Evolutionary conservation across 2,888 invertebrate genomes (phyloP).

Genomic region (Cynaeus angustus): DNA sequence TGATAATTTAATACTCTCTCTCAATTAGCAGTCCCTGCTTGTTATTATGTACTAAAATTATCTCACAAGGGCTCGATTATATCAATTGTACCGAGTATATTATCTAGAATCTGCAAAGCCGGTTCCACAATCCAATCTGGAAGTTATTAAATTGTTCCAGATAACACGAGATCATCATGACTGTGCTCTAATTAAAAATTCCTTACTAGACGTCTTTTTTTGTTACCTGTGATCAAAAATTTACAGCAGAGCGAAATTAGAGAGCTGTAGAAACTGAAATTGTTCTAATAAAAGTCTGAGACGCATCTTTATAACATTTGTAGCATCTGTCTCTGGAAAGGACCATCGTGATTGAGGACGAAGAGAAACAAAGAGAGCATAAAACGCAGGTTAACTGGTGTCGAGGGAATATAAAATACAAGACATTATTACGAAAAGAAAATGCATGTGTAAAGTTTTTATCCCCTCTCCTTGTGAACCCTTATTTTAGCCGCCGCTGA

Average conservation of each 20-base stretch:
- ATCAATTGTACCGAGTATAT: constrained; percentile 59
- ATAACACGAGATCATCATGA: constrained; percentile 25
- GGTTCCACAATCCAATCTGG: constrained; percentile 38
- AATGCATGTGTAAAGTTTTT: constrained; percentile 39
- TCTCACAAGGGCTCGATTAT: constrained; percentile 66
- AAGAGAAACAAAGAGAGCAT: constrained; percentile 13
- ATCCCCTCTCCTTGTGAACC: constrained; percentile 1
- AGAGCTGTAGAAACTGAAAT: background rate
- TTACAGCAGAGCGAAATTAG: constrained; percentile 4
- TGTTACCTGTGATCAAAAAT: constrained; percentile 6
- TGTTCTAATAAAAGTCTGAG: background rate
- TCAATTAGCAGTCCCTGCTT: constrained; percentile 67
- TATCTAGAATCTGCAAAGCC: constrained; percentile 49
- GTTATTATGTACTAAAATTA: constrained; percentile 67
- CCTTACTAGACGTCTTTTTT: constrained; percentile 24
- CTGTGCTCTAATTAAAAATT: constrained; percentile 36
- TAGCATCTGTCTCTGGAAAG: constrained; percentile 5
- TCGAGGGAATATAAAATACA: constrained; percentile 27
- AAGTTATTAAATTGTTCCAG: constrained; percentile 41
- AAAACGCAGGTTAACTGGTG: constrained; percentile 26
- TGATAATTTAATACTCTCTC: constrained; percentile 68
- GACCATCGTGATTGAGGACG: constrained; percentile 11
- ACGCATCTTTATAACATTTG: constrained; percentile 15
- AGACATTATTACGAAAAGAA: constrained; percentile 33
- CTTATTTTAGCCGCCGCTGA: constrained; percentile 18